Conservation (phyloP, 1,140 invertebrate genomes). For the Drosophila bocqueti region DNA sequence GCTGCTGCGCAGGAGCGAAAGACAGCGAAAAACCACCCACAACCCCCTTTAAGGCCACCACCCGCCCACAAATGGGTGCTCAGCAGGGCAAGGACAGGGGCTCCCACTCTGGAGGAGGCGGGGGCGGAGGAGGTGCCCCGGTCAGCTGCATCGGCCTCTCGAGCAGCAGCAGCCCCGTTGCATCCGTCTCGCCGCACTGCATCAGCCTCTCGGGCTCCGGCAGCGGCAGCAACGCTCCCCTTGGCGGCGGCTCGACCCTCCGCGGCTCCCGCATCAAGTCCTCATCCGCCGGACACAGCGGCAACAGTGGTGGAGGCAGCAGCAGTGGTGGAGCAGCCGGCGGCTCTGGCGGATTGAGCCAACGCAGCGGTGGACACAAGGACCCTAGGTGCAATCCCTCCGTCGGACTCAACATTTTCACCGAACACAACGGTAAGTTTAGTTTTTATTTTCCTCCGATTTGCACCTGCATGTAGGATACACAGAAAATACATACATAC, state of each 20-base stretch:
- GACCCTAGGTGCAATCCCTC: constrained; percentile 88
- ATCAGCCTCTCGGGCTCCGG: constrained; percentile 57
- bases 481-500: constrained; percentile 8
- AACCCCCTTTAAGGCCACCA: constrained; percentile 20
- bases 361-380: constrained; percentile 88
- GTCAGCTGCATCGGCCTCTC: constrained; percentile 78
- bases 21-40: constrained; percentile 14
- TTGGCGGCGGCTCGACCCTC: constrained; percentile 77
- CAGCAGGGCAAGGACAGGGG: constrained; percentile 93
- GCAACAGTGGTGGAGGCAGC: constrained; percentile 87
- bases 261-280: constrained; percentile 82
- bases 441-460: neutral
- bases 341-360: constrained; percentile 50
- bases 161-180: constrained; percentile 70
- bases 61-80: constrained; percentile 89
- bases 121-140: constrained; percentile 56
- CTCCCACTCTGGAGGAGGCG: constrained; percentile 72
- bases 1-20: constrained; percentile 55
- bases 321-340: constrained; percentile 82
- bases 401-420: constrained; percentile 94
- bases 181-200: constrained; percentile 75
- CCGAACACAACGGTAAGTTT: constrained; percentile 93
- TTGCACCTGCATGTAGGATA: constrained; percentile 18
- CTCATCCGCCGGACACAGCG: constrained; percentile 85
- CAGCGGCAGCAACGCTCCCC: constrained; percentile 43